Conservation (phyloP, 1,140 invertebrate species). For the Asbolus verrucosus region DNA sequence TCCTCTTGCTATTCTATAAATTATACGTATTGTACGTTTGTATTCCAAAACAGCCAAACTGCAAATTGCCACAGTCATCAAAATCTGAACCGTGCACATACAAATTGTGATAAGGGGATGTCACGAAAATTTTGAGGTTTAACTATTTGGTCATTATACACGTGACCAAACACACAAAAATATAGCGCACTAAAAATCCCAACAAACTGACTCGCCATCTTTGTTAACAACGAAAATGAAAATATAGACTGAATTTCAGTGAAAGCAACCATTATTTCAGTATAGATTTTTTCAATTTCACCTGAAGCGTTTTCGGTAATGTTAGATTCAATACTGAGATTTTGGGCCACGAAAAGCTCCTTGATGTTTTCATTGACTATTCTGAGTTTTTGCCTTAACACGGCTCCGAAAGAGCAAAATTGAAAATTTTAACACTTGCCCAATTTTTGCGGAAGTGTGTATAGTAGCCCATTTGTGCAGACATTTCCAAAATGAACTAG, state of each 20-base stretch:
- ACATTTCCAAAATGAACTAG: not conserved
- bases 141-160: not conserved
- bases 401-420: not conserved
- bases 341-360: not conserved
- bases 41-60: not conserved
- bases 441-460: conserved; percentile 3
- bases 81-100: not conserved
- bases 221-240: conserved; percentile 7
- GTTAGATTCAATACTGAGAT: too few relatives aligned
- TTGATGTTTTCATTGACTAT: not conserved
- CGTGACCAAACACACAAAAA: conserved; percentile 8
- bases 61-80: not conserved
- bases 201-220: conserved; percentile 10
- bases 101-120: not conserved
- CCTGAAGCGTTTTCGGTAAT: not conserved
- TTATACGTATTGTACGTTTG: not conserved
- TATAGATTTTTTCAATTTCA: conserved; percentile 12
- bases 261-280: not conserved
- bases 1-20: not conserved
- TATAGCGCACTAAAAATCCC: conserved; percentile 1
- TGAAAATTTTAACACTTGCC: not conserved
- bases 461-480: not conserved
- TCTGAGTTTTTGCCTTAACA: not conserved
- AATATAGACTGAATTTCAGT: not conserved
- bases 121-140: not conserved